Conservation (phyloP, 2,797 vertebrate species). For the Gadopsis marmoratus region DNA sequence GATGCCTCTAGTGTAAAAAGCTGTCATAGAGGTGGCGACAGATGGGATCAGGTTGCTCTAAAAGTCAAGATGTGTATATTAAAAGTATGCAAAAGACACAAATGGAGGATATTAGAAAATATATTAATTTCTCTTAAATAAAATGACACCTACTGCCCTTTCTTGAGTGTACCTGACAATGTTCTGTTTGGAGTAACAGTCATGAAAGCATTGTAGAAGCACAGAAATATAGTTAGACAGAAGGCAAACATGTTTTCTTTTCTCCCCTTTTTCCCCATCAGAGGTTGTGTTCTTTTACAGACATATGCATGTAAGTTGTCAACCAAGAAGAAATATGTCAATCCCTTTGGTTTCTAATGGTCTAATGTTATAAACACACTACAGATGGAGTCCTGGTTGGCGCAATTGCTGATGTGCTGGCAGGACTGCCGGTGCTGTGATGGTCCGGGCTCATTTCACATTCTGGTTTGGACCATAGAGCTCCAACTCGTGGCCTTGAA, state of each 20-base stretch:
- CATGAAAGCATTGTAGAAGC: conserved; percentile 56
- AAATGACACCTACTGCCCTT: conserved; percentile 69
- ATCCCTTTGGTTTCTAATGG: conserved; percentile 78
- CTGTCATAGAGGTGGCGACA: conserved; percentile 22
- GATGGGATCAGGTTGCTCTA: conserved; percentile 33
- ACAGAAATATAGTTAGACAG: conserved; percentile 56
- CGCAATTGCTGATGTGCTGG: conserved; percentile 50
- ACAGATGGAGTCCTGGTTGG: conserved; percentile 57
- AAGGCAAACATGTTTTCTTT: conserved; percentile 43
- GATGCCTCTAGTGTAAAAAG: conserved; percentile 29
- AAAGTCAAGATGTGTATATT: conserved; percentile 49
- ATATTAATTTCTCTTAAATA: conserved; percentile 86
- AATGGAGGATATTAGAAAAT: conserved; percentile 77
- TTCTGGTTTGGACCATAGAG: conserved; percentile 51
- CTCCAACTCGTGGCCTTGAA: conserved; percentile 27
- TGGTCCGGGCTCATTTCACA: neutral
- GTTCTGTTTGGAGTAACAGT: conserved; percentile 60
- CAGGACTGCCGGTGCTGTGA: conserved; percentile 40
- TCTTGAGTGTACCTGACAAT: conserved; percentile 61
- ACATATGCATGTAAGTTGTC: conserved; percentile 56
- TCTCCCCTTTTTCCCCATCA: conserved; percentile 31
- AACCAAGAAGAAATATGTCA: conserved; percentile 60
- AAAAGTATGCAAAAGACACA: conserved; percentile 59
- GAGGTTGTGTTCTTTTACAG: conserved; percentile 50
- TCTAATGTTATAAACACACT: conserved; percentile 72